Evolutionary conservation across 2,113 vertebrate species (phyloP).

Genomic region (Tichodroma muraria): DNA sequence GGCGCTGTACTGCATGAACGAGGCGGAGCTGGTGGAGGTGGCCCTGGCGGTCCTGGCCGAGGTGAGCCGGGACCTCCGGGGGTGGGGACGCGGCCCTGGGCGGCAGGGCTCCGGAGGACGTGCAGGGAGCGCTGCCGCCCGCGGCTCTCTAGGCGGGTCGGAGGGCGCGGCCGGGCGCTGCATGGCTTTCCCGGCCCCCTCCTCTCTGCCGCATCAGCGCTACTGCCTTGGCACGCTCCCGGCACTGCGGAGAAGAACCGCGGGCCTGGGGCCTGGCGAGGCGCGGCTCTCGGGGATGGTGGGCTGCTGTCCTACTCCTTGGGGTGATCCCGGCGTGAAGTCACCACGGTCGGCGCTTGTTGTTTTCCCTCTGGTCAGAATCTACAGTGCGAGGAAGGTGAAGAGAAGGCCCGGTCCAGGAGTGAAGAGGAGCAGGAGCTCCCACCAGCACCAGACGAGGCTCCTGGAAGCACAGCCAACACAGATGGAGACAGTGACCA

Average conservation of each 20-base stretch:
- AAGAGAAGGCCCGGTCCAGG: not conserved
- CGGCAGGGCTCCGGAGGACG: not conserved
- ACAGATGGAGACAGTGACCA: fast-evolving
- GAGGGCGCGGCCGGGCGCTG: not conserved
- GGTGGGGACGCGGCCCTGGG: no score
- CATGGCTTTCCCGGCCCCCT: no score
- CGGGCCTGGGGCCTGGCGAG: not conserved
- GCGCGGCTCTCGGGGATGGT: not conserved
- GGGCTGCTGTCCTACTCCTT: no score
- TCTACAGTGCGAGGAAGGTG: not conserved
- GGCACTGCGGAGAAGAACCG: not conserved
- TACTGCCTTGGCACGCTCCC: not conserved
- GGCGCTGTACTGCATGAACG: constrained; percentile 69
- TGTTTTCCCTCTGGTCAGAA: not conserved
- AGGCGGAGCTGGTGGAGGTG: constrained; percentile 64
- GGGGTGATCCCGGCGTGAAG: not conserved
- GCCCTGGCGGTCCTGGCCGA: constrained; percentile 64
- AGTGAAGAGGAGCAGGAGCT: not conserved
- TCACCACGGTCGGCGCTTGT: not conserved
- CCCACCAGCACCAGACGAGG: fast-evolving
- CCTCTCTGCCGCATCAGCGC: not conserved
- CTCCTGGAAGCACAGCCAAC: not conserved
- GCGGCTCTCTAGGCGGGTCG: no score
- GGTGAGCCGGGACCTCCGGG: not conserved
- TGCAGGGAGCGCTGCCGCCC: not conserved